Evolutionary conservation across 2,888 invertebrate genomes (phyloP).

Genomic region (Caenorhabditis imperialis): DNA sequence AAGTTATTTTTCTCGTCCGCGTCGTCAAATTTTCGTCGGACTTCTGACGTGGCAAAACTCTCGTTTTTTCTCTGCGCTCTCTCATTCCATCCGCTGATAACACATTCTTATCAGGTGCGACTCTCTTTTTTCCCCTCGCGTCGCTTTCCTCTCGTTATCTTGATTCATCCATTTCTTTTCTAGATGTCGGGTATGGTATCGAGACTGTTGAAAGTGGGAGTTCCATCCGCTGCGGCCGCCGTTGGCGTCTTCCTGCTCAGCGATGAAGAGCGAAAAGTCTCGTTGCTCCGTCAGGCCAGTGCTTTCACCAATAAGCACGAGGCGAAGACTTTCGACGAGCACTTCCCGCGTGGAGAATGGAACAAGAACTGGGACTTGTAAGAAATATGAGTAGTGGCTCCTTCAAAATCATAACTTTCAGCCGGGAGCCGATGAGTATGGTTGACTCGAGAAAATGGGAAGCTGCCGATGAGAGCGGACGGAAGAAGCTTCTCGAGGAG

Average conservation of each 20-base stretch:
- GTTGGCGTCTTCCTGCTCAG: constrained; percentile 9
- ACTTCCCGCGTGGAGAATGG: constrained; percentile 73
- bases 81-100: too few relatives aligned
- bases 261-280: constrained; percentile 19
- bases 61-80: too few relatives aligned
- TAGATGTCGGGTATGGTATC: constrained; percentile 30
- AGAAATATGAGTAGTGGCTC: constrained; percentile 7
- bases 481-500: constrained; percentile 67
- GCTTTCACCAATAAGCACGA: constrained; percentile 38
- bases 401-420: constrained; percentile 44
- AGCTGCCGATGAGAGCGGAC: constrained; percentile 63
- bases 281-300: constrained; percentile 25
- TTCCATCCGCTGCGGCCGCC: constrained; percentile 39
- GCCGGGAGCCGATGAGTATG: constrained; percentile 71
- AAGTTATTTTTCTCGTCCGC: too few relatives aligned
- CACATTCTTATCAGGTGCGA: constrained; percentile 2
- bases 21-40: too few relatives aligned
- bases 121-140: not conserved
- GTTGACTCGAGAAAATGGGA: constrained; percentile 64
- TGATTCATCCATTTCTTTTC: constrained; percentile 1
- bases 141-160: not conserved
- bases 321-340: constrained; percentile 49
- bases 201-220: constrained; percentile 21
- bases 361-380: constrained; percentile 73
- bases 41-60: too few relatives aligned